Evolutionary conservation across 2,113 vertebrate genomes (phyloP), one percentile per base, ranked within the genome.

Genomic region (Ceyx cyanopectus): DNA sequence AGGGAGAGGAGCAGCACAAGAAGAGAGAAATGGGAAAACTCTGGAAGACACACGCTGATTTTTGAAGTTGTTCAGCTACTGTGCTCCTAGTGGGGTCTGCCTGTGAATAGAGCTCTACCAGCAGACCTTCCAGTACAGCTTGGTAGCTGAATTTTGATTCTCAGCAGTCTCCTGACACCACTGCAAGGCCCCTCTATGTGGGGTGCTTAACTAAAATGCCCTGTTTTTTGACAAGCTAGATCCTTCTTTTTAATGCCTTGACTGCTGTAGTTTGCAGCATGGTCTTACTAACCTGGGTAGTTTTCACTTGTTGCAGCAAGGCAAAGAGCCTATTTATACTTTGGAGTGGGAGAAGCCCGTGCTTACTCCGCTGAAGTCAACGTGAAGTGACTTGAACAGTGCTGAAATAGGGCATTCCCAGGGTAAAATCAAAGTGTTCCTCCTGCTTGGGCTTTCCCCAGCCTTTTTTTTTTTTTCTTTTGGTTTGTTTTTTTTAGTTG

Each of bases 81-180:
- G 26, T 27, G 3, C 14, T 24, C 40, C 26, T 20, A 5, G n/a
- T 18, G 26, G 40, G 1, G 1, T 7, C 26, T 37, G 10, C 29
- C 1, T 9, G 19, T 19, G 40, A 27, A 61, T 3, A 14, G 74
- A 20, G 26, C 41, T 66, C 46, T n/a, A 69, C 18, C 37, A 30
- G 32, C 5, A 50, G 30, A 67, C 23, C 30, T 45, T 34, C 51
- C 51, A 11, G 9, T 1, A 13, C 0, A 0, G 26, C 7, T 40
- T 2, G 4, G 56, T 12, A 20, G 13, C 65, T 45, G 40, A 40
- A 26, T 6, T 2, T 34, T 9, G 10, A 57, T 67, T 26, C 19
- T 15, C 13, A 6, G 37, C 56, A 24, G 50, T 22, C 32, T 46
- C 43, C 43, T 68, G 23, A 24, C 51, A 17, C 24, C 26, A 27